These are phyloP conservation scores for Perdita meconis DNA, from an alignment of 2,888 invertebrate genomes.

Conservation along the genomic window DNA sequence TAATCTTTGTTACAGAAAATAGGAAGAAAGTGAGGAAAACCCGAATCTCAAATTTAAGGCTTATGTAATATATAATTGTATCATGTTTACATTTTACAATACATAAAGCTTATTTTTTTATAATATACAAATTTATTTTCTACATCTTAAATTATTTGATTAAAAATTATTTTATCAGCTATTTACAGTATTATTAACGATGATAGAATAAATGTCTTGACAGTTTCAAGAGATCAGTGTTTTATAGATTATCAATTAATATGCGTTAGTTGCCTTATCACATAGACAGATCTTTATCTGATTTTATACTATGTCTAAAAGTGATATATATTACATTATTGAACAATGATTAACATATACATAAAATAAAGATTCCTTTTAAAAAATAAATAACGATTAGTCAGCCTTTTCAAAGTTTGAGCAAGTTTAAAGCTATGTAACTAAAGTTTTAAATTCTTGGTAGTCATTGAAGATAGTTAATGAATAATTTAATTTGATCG, in stretches of 20 bases:
- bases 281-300: conserved; percentile 35
- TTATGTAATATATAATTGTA: conserved; percentile 1
- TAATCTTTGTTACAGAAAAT: conserved; percentile 48
- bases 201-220: conserved; percentile 2
- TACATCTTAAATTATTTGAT: conserved; percentile 7
- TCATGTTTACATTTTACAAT: conserved; percentile 17
- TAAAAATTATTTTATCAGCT: conserved; percentile 12
- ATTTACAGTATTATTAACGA: conserved; percentile 30
- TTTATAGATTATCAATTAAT: too few relatives aligned
- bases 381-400: conserved; percentile 56
- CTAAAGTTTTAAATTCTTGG: conserved; percentile 9
- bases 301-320: conserved; percentile 31
- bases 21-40: conserved; percentile 9
- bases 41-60: not conserved
- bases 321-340: conserved; percentile 8
- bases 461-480: conserved; percentile 9
- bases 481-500: not conserved
- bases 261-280: not conserved
- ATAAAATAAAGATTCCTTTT: conserved; percentile 1
- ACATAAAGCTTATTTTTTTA: conserved; percentile 9
- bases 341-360: not conserved
- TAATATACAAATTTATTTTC: conserved; percentile 6
- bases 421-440: conserved; percentile 13
- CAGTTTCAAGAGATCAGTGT: conserved; percentile 23
- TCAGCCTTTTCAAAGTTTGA: conserved; percentile 62